Evolutionary conservation across 2,113 vertebrate genomes (phyloP).

Genomic region (Lamprotornis superbus): DNA sequence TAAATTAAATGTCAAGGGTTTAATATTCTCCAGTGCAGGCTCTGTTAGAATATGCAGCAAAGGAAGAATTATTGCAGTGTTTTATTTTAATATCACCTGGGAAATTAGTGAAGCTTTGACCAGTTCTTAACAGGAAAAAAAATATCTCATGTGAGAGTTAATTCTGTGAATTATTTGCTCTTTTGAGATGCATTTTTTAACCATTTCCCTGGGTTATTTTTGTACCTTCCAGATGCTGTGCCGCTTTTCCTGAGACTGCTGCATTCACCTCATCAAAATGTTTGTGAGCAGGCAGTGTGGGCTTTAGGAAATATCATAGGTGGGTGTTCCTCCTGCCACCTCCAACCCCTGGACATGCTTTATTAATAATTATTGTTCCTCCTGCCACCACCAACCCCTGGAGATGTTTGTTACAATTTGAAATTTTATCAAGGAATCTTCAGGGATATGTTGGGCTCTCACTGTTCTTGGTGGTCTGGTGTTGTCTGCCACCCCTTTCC

Average conservation of each 20-base stretch:
- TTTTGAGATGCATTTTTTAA: neutral
- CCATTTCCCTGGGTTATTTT: fast-evolving
- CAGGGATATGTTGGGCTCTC: neutral
- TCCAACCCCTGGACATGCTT: neutral
- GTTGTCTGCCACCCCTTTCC: neutral
- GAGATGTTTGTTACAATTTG: too few species aligned
- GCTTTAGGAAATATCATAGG: slow-evolving; percentile 98
- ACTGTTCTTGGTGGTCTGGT: fast-evolving
- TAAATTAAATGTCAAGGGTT: neutral
- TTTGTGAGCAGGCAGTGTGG: slow-evolving; percentile 98
- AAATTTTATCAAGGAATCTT: neutral
- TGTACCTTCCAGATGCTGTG: slow-evolving; percentile 85
- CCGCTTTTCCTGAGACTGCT: slow-evolving; percentile 94
- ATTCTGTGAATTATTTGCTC: neutral
- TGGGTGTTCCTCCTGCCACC: slow-evolving; percentile 65
- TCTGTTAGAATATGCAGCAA: neutral
- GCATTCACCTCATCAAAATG: slow-evolving; percentile 94
- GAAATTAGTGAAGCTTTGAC: neutral
- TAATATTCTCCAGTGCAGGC: neutral
- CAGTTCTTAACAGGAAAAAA: neutral
- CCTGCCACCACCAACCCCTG: neutral
- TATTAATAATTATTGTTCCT: too few species aligned
- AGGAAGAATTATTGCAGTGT: neutral
- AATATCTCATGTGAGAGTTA: too few species aligned
- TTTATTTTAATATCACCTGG: neutral